These are phyloP conservation scores for Lanistes nyassanus DNA, from an alignment of 1,140 invertebrate species.

Conservation along the genomic window DNA sequence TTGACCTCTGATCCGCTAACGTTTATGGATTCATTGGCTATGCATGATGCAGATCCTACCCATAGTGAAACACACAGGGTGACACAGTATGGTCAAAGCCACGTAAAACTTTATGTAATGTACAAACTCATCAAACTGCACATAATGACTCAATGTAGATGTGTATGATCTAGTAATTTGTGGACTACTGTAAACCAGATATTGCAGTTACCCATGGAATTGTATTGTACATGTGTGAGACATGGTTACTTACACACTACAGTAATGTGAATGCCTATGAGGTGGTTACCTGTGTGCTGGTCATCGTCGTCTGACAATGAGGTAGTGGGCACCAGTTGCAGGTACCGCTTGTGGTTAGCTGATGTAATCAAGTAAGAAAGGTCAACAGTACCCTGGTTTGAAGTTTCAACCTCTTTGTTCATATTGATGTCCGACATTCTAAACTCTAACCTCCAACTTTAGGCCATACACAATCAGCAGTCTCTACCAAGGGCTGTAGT, in stretches of 20 bases:
- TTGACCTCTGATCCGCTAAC: no score
- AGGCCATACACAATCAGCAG: background rate
- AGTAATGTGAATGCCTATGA: background rate
- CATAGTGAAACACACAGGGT: no score
- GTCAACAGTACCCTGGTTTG: background rate
- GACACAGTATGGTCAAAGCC: no score
- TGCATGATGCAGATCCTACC: no score
- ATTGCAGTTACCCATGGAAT: background rate
- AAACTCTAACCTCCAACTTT: background rate
- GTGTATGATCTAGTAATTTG: no score
- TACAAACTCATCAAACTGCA: no score
- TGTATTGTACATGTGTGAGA: background rate
- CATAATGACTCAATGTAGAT: no score
- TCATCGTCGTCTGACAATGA: slow-evolving; percentile 49
- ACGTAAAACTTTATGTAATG: no score
- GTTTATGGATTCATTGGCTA: no score
- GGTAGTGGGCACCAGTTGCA: slow-evolving; percentile 41
- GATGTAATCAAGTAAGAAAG: background rate
- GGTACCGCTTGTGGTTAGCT: slow-evolving; percentile 21
- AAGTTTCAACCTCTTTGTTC: slow-evolving; percentile 1
- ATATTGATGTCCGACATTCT: background rate
- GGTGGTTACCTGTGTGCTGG: background rate
- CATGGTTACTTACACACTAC: background rate
- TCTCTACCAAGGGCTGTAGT: background rate
- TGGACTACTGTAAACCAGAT: no score